Conservation (phyloP, 2,888 invertebrate species). For the Oscheius onirici region DNA sequence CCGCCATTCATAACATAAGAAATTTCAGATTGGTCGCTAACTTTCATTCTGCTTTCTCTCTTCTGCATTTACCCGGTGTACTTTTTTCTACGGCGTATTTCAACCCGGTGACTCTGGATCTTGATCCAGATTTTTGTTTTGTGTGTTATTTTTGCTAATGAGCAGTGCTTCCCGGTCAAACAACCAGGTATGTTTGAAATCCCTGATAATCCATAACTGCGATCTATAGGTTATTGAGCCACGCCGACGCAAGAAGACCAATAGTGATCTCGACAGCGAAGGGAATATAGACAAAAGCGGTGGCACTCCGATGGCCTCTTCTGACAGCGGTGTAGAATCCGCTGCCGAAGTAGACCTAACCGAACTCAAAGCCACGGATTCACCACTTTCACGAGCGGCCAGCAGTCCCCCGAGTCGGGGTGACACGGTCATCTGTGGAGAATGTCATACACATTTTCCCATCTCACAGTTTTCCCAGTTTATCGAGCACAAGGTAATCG, state of each 20-base stretch:
- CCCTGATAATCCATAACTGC: not conserved
- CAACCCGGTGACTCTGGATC: constrained; percentile 33
- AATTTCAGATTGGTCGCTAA: constrained; percentile 26
- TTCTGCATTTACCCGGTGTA: constrained; percentile 34
- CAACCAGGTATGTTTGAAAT: constrained; percentile 40
- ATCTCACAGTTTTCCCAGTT: constrained; percentile 61
- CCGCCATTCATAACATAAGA: not conserved
- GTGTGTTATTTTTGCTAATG: constrained; percentile 38
- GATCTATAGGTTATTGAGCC: constrained; percentile 14
- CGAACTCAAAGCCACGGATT: constrained; percentile 55
- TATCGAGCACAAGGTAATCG: constrained; percentile 68
- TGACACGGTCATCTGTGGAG: constrained; percentile 67
- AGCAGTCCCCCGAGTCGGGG: constrained; percentile 39
- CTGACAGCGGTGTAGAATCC: constrained; percentile 71
- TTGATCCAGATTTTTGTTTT: constrained; percentile 20
- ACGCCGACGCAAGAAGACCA: constrained; percentile 31
- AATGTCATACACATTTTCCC: constrained; percentile 63
- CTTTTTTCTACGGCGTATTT: constrained; percentile 32
- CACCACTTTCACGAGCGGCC: constrained; percentile 53
- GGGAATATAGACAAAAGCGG: constrained; percentile 29
- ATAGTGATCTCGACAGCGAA: constrained; percentile 34
- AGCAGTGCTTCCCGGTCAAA: constrained; percentile 53
- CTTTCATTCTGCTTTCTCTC: constrained; percentile 18
- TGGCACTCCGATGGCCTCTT: constrained; percentile 68
- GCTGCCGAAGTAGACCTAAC: constrained; percentile 64